Evolutionary conservation across 2,113 vertebrate genomes (phyloP).

Genomic region (Tragelaphus strepsiceros): DNA sequence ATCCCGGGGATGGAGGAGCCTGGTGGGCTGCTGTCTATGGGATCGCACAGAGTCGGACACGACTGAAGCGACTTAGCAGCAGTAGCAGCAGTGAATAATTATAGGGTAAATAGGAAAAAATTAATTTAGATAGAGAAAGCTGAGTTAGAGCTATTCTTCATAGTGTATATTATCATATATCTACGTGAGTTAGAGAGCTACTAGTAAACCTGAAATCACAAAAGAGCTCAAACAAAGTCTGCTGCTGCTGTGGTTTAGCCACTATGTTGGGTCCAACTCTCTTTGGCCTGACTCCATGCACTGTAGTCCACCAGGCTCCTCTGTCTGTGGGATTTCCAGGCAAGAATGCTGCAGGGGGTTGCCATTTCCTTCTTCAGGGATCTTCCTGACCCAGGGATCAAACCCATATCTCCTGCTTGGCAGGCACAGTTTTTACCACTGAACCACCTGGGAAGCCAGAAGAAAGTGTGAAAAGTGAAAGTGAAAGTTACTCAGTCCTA

Average conservation of each 20-base stretch:
- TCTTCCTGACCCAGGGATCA: neutral
- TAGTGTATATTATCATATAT: neutral
- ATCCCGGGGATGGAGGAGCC: too few species aligned
- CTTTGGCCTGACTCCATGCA: fast-evolving
- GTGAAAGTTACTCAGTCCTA: neutral
- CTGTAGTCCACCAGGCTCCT: neutral
- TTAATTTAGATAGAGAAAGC: neutral
- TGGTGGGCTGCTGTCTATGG: too few species aligned
- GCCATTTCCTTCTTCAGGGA: neutral
- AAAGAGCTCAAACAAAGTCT: neutral
- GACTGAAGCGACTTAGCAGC: too few species aligned
- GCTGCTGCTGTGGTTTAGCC: neutral
- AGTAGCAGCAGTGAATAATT: neutral
- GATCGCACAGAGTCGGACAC: too few species aligned
- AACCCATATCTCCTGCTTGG: neutral
- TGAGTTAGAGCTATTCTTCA: neutral
- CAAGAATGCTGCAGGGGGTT: neutral
- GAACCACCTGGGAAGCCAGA: neutral
- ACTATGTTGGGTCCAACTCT: neutral
- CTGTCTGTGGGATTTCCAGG: neutral
- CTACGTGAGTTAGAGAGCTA: neutral
- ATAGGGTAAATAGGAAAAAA: neutral
- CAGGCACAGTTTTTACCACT: neutral
- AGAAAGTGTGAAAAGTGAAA: neutral
- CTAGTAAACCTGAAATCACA: neutral